Evolutionary conservation across 2,797 vertebrate species (phyloP).

Genomic region (Rhodeus uyekii): DNA sequence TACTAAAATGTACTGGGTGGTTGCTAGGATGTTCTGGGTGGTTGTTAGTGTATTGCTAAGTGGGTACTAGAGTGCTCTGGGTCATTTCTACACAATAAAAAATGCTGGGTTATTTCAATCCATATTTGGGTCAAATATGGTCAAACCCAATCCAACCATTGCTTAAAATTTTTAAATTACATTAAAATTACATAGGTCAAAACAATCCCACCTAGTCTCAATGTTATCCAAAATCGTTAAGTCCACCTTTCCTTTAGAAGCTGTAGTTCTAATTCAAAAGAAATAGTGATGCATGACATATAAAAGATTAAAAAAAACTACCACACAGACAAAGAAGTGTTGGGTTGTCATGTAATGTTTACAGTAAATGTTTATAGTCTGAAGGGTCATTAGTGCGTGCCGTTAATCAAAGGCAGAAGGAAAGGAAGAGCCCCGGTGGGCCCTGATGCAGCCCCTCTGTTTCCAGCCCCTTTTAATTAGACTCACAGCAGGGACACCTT

Average conservation of each 20-base stretch:
- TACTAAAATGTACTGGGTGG: background rate
- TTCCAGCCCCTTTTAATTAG: slow-evolving; percentile 88
- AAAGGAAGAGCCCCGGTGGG: slow-evolving; percentile 77
- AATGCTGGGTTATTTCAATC: too few species aligned
- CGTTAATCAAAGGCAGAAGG: slow-evolving; percentile 81
- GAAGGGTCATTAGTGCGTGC: slow-evolving; percentile 62
- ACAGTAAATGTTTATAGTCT: slow-evolving; percentile 38
- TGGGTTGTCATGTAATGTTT: slow-evolving; percentile 12
- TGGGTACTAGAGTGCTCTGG: background rate
- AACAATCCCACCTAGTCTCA: too few species aligned
- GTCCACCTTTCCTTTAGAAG: background rate
- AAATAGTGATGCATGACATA: background rate
- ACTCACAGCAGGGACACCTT: slow-evolving; percentile 81
- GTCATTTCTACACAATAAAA: too few species aligned
- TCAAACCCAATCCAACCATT: too few species aligned
- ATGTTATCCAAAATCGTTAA: too few species aligned
- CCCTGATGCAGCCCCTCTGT: slow-evolving; percentile 78
- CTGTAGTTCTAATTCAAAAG: background rate
- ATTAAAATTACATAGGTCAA: too few species aligned
- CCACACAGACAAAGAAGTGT: background rate
- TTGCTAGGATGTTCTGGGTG: background rate
- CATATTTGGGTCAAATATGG: too few species aligned
- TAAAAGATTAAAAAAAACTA: background rate
- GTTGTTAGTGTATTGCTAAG: too few species aligned
- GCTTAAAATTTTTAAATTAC: too few species aligned